These are phyloP conservation scores for Dynastes hyllus DNA, from an alignment of 2,888 invertebrate genomes.

Conservation along the genomic window DNA sequence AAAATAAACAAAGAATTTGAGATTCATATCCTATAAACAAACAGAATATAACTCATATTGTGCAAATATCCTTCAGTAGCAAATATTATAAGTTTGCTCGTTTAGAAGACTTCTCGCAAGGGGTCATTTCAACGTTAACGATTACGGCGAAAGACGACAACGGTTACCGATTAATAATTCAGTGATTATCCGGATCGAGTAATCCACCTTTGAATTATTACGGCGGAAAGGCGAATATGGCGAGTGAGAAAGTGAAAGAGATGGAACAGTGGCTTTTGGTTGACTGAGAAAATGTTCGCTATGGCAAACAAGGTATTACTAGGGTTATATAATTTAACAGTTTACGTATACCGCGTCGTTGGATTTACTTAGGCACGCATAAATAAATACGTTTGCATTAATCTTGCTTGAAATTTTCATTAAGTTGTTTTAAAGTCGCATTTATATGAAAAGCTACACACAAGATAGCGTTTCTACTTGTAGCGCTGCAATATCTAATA, in stretches of 20 bases:
- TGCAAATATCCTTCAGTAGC: background rate
- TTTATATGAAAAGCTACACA: background rate
- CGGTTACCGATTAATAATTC: constrained; percentile 41
- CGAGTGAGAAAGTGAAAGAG: background rate
- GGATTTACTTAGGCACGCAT: constrained; percentile 25
- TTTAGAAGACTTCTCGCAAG: too few species aligned
- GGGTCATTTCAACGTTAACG: background rate
- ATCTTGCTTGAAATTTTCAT: background rate
- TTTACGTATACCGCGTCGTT: background rate
- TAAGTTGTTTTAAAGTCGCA: constrained; percentile 1
- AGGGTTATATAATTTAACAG: constrained; percentile 10
- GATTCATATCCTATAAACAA: too few species aligned
- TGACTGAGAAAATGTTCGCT: constrained; percentile 17
- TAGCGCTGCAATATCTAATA: too few species aligned
- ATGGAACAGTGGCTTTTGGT: background rate
- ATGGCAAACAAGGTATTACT: constrained; percentile 8
- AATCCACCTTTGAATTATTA: constrained; percentile 34
- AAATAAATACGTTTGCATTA: constrained; percentile 11
- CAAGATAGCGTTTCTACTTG: too few species aligned
- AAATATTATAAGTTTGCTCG: background rate
- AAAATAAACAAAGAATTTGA: too few species aligned
- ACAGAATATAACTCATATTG: too few species aligned
- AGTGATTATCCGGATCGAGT: constrained; percentile 43
- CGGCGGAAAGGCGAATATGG: background rate
- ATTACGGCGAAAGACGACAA: background rate